Base-by-base conservation (phyloP, 23 tunicate species). In the Ascidia mentula region DNA sequence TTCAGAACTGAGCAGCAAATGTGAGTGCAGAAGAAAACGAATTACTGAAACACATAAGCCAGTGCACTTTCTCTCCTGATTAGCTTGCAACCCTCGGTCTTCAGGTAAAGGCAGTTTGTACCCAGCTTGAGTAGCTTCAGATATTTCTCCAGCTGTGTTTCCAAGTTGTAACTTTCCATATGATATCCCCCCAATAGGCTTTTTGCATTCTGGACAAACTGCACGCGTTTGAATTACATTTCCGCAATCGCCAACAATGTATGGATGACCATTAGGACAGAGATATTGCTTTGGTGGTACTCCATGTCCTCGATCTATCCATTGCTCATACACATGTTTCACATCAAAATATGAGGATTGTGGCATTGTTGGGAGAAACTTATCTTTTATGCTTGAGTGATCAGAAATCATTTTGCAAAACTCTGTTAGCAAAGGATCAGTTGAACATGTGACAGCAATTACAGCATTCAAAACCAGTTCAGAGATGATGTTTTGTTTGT, bases 361-460 rank as follows among this genome's bases (percentile, higher is more conserved):
- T 3, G 88, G 88, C 87, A 88, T 82, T 77, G 93, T 82, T 59
- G 93, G 87, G 74, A 82, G 77, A 78, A 82, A 88, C 79, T 33
- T 60, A 0, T 28, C 37, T 40, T 33, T 35, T 38, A 86, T 74
- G 28, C 32, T 24, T 2, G 32, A 2, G 15, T 83, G 89, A 28
- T 79, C 37, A 0, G n/a, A 4, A 2, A 71, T 79, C 42, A 85
- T 15, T 18, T 46, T 5, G 6, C 42, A 20, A 12, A 85, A 72
- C 34, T 79, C 79, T 2, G 35, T 30, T 7, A 79, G 34, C 31
- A 85, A 6, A 40, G 36, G 28, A 6, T 7, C 69, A 28, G 69
- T 13, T 18, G 45, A 24, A n/a, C 72, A 73, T 32, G 34, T n/a
- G 45, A 72, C 73, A 12, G 79, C 59, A 20, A 65, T 40, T 1